Percentiles rank a stretch among this genome's conserved stretches.
Evolutionary conservation across 2,113 vertebrate species (phyloP).

Genomic region (Corythaeola cristata): DNA sequence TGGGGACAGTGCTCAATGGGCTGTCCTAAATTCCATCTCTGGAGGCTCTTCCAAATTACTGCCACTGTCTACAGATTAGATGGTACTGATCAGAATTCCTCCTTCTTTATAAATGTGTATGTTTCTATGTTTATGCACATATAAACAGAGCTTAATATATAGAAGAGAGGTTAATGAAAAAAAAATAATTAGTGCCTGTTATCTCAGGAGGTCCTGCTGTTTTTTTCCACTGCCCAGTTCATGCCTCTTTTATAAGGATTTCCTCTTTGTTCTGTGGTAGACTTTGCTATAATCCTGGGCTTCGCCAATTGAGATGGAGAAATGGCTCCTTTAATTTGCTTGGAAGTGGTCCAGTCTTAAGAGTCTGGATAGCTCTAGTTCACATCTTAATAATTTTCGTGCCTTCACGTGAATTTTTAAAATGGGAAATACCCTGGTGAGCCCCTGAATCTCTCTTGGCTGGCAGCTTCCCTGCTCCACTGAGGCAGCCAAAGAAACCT

Average conservation of each 20-base stretch:
- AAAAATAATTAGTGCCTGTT: neutral
- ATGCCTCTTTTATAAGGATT: neutral
- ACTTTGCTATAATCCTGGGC: conserved; percentile 25
- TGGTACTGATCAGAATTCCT: neutral
- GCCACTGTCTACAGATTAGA: neutral
- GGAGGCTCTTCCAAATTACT: neutral
- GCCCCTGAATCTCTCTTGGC: neutral
- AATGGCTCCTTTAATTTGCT: conserved; percentile 56
- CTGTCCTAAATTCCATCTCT: neutral
- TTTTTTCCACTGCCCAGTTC: neutral
- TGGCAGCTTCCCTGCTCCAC: neutral
- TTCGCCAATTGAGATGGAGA: conserved; percentile 40
- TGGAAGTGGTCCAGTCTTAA: conserved; percentile 57
- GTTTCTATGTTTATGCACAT: neutral
- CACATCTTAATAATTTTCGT: conserved; percentile 41
- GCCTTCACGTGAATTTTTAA: conserved; percentile 42
- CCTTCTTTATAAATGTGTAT: neutral
- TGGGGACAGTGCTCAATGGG: neutral
- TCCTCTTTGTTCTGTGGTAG: conserved; percentile 5
- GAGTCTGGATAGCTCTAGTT: conserved; percentile 32
- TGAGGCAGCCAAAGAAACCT: conserved; percentile 14
- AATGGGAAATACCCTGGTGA: conserved; percentile 43
- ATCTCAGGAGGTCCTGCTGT: neutral
- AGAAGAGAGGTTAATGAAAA: neutral
- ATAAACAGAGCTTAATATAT: neutral